phyloP scores from a whole-genome alignment of 1,140 invertebrate species.

The Macrobrachium nipponense region DNA sequence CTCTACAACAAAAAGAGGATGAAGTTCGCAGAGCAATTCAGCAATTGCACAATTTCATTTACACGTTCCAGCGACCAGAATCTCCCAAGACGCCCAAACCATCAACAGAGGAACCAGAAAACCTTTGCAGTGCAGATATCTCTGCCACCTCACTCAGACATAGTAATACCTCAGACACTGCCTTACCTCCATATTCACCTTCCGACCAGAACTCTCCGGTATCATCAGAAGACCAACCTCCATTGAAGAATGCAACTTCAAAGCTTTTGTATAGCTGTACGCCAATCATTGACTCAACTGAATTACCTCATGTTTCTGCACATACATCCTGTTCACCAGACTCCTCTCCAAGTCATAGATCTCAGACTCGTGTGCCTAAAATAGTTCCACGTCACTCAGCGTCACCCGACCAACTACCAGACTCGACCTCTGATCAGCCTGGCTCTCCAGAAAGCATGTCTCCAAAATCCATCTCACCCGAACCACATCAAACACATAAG shows the following conservation, averaged over 20 bases:
- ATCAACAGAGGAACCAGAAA: background rate
- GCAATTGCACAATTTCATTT: slow-evolving; percentile 39
- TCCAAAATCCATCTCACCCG: too few species aligned
- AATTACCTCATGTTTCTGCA: background rate
- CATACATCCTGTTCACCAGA: too few species aligned
- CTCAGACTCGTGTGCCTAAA: too few species aligned
- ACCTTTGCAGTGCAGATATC: background rate
- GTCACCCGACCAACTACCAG: too few species aligned
- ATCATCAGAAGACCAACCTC: background rate
- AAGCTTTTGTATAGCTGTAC: background rate
- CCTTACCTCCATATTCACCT: too few species aligned
- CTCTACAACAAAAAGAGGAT: slow-evolving; percentile 31
- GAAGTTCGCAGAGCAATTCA: slow-evolving; percentile 34
- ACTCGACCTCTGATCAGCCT: too few species aligned
- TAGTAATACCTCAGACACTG: slow-evolving; percentile 11
- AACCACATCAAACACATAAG: too few species aligned
- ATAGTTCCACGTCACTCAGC: too few species aligned
- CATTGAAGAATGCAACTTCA: background rate
- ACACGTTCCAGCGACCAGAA: slow-evolving; percentile 39
- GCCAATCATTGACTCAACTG: slow-evolving; percentile 1
- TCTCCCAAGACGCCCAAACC: slow-evolving; percentile 1
- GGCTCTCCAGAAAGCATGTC: too few species aligned
- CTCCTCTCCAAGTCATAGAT: too few species aligned
- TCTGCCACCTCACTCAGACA: slow-evolving; percentile 12
- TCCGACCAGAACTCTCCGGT: background rate